Percentiles rank a stretch among this genome's conserved stretches.
Evolutionary conservation across 2,888 invertebrate species (phyloP).

Genomic region (Epirrita christyi): DNA sequence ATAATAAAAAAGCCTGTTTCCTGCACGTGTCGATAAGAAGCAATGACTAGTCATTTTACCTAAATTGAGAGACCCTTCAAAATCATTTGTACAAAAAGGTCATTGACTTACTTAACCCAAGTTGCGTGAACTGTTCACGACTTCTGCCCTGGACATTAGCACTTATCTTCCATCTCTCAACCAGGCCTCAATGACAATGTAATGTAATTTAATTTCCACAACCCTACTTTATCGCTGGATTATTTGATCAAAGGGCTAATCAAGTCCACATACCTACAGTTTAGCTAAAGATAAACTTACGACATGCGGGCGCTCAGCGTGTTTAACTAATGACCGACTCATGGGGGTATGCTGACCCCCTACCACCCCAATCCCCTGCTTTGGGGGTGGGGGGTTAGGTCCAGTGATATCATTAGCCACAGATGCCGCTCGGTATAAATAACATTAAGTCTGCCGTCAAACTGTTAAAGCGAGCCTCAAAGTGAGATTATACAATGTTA

Average conservation of each 20-base stretch:
- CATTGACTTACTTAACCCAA: too few relatives aligned
- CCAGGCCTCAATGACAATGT: slow-evolving; percentile 66
- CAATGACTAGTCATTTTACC: too few relatives aligned
- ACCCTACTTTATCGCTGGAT: slow-evolving; percentile 80
- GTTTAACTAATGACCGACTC: slow-evolving; percentile 84
- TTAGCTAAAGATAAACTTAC: slow-evolving; percentile 83
- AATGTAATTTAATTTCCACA: slow-evolving; percentile 82
- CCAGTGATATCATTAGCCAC: slow-evolving; percentile 83
- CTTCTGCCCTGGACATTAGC: slow-evolving; percentile 42
- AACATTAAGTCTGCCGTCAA: slow-evolving; percentile 82
- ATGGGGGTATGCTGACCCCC: slow-evolving; percentile 58
- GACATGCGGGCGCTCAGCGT: slow-evolving; percentile 84
- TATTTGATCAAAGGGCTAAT: slow-evolving; percentile 85
- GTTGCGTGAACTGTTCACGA: slow-evolving; percentile 21
- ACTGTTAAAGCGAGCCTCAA: slow-evolving; percentile 74
- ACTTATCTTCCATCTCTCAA: slow-evolving; percentile 30
- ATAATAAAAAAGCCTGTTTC: too few relatives aligned
- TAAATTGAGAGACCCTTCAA: too few relatives aligned
- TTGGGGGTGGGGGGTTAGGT: slow-evolving; percentile 52
- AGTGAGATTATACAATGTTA: slow-evolving; percentile 42
- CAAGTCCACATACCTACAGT: slow-evolving; percentile 81
- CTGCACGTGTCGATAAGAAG: too few relatives aligned
- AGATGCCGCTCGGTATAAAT: slow-evolving; percentile 83
- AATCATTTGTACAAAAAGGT: too few relatives aligned
- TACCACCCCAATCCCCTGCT: slow-evolving; percentile 53